Base-by-base conservation (phyloP, 2,888 invertebrate species). In the Ganaspis brasiliensis region DNA sequence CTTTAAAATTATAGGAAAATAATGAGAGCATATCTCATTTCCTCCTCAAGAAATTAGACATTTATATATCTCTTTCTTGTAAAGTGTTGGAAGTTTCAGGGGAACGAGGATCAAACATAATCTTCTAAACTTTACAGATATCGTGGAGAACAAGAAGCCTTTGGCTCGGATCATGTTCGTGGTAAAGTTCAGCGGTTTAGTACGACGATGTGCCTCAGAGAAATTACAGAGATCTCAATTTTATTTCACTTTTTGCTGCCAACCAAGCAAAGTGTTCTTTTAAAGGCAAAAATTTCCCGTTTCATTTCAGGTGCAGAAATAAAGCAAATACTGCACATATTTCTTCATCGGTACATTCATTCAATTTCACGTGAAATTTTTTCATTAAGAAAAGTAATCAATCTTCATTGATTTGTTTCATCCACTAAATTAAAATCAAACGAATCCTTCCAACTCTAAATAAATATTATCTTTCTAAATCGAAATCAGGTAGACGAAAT, bases 121-220 rank as follows among this genome's bases (percentile, higher is more conserved):
- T 67, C 67, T 67, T 45, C 45, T 40, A 24, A 67, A 67, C 67
- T 67, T 67, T 67, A 9, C 67, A 45, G 67, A 45, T 67, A 45
- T 67, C 45, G 45, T 24, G n/a, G 67, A 24, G 67, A 67, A 67
- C 40, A 24, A 63, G 63, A 63, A 63, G 40, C 40, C 40, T 63
- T 63, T 63, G 40, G 63, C 63, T 67, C 37, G 24, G 67, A 67
- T 67, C 67, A 67, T 67, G 67, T 67, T 67, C 45, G 67, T 67
- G 67, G 67, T 67, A 45, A 67, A 67, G 67, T 67, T 67, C 45
- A 67, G 45, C 67, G 67, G 67, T 67, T 67, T 67, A 67, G 24
- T 67, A 45, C 24, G 24, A 67, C n/a, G n/a, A n/a, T n/a, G n/a
- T n/a, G 45, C 67, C 45, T 24, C 40, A 67, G 45, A 67, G 67